Evolutionary conservation across 1,140 invertebrate genomes (phyloP).

Genomic region (Caligus rogercresseyi): DNA sequence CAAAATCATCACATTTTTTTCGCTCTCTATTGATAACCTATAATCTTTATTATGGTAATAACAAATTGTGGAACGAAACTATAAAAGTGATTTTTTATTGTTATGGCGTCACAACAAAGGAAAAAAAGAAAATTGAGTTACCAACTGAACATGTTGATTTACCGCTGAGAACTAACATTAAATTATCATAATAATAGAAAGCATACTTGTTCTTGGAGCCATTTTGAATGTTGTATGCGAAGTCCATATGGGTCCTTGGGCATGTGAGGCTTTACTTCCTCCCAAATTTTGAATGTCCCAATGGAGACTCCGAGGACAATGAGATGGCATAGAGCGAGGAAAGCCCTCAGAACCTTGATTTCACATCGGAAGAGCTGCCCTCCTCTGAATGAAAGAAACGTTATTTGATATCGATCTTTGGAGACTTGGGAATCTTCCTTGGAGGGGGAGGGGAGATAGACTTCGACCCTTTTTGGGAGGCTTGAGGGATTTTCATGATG

Average conservation of each 20-base stretch:
- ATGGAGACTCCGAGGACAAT: background rate
- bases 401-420: background rate
- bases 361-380: background rate
- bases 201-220: background rate
- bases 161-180: too few relatives aligned
- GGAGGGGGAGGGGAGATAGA: background rate
- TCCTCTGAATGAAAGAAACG: background rate
- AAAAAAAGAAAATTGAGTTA: too few relatives aligned
- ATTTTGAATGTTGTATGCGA: background rate
- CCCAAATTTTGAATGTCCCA: background rate
- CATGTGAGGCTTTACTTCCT: background rate
- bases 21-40: too few relatives aligned
- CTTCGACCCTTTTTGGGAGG: background rate
- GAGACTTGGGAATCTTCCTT: background rate
- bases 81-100: too few relatives aligned
- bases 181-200: background rate
- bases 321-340: background rate
- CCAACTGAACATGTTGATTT: too few relatives aligned
- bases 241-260: background rate
- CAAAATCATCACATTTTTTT: too few relatives aligned
- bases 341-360: background rate
- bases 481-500: background rate
- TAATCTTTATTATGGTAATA: too few relatives aligned
- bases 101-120: too few relatives aligned
- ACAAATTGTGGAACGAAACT: too few relatives aligned